Evolutionary conservation across 64 coral and sea anemone genomes (phyloP).

Genomic region (Trachythela sp.): DNA sequence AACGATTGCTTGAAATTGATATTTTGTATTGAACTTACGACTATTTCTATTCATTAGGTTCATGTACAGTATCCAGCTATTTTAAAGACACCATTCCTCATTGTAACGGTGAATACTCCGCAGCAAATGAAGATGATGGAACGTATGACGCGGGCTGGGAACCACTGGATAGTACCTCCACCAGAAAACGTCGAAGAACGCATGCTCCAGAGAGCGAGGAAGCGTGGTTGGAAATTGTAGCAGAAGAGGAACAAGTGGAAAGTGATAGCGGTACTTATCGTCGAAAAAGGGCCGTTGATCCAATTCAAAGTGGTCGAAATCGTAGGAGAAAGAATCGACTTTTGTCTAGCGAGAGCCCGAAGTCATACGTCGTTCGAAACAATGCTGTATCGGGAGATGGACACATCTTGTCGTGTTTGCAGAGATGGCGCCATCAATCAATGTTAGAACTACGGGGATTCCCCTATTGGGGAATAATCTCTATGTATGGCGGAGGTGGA

Average conservation of each 20-base stretch:
- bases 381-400: conserved; percentile 62
- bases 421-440: conserved; percentile 62
- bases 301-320: conserved; percentile 78
- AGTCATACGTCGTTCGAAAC: conserved; percentile 64
- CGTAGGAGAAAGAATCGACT: conserved; percentile 49
- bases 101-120: conserved; percentile 40
- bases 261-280: neutral
- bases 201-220: neutral
- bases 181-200: conserved; percentile 28
- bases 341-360: conserved; percentile 4
- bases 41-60: conserved; percentile 12
- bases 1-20: too few relatives aligned
- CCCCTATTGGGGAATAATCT: conserved; percentile 71
- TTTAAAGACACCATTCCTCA: conserved; percentile 6
- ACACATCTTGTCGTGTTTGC: conserved; percentile 68
- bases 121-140: conserved; percentile 38
- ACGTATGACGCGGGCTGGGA: conserved; percentile 67
- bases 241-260: neutral
- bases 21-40: too few relatives aligned
- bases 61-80: conserved; percentile 6
- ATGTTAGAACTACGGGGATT: conserved; percentile 59
- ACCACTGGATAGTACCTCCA: conserved; percentile 33
- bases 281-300: conserved; percentile 61
- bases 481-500: conserved; percentile 72
- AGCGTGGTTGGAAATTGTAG: neutral